Evolutionary conservation across 2,888 invertebrate species (phyloP), one percentile per base, ranked within the genome.

Genomic region (Agonopterix subpropinquella): DNA sequence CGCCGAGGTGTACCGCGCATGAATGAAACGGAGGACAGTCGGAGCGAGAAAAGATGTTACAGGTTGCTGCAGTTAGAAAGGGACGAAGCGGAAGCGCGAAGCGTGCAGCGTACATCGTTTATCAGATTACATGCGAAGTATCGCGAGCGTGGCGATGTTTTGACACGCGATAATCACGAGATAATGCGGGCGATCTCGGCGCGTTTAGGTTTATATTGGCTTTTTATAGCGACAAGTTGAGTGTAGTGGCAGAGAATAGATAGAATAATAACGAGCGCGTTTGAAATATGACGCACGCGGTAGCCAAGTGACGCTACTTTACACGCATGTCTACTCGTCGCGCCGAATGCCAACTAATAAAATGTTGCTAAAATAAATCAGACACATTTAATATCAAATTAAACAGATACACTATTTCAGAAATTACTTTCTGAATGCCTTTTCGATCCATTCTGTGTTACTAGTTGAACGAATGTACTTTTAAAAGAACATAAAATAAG

Each of bases 91-190:
- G 59, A 62, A 80, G 84, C 78, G 78, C 78, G 83, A 86, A 80
- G 81, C 80, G 80, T 80, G 77, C 82, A 80, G 83, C 78, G 89
- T 89, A 89, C 89, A 89, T 89, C 90, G 87, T 87, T 89, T 89
- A 89, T 89, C 88, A 86, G 88, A 89, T 89, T 89, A 87, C 86
- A 89, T 83, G 87, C 87, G 87, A 87, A 87, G 88, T 88, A 89
- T 87, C 86, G 89, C 85, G 84, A 86, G 87, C 83, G 86, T 87
- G 88, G 85, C 83, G 85, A 89, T 89, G 89, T 89, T 89, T 89
- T 89, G 89, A 89, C 89, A 89, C 88, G 87, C 87, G 89, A 89
- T 89, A 89, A 89, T 89, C 87, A 86, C 81, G 78, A 87, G 89
- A 87, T 89, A 89, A 89, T 89, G 80, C 87, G 81, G 73, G 73